These are phyloP conservation scores for Pristionchus exspectatus DNA, from an alignment of 2,888 invertebrate genomes.

Conservation along the genomic window DNA sequence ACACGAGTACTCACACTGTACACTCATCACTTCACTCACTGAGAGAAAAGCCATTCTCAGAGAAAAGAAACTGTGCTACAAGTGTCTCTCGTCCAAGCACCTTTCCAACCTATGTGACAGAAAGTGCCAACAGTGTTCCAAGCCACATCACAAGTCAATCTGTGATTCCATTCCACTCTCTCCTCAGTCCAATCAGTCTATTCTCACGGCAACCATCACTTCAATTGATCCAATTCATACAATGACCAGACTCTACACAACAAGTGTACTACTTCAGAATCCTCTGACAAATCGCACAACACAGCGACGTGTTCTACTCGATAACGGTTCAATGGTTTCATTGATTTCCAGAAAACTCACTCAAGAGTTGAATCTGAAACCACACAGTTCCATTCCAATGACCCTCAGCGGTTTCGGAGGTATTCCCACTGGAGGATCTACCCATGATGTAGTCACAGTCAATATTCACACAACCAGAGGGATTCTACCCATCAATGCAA, in stretches of 20 bases:
- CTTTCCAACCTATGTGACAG: background rate
- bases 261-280: too few relatives aligned
- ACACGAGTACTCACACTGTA: background rate
- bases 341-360: too few relatives aligned
- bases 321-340: too few relatives aligned
- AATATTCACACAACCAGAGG: background rate
- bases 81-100: background rate
- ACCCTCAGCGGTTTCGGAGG: background rate
- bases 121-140: background rate
- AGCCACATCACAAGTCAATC: background rate
- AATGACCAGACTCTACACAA: background rate
- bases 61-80: background rate
- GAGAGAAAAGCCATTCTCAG: background rate
- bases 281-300: too few relatives aligned
- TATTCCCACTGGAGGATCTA: too few relatives aligned
- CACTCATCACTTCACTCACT: background rate
- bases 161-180: too few relatives aligned
- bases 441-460: background rate
- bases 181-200: background rate
- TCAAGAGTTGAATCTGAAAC: background rate
- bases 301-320: too few relatives aligned
- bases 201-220: background rate
- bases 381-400: background rate
- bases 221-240: background rate
- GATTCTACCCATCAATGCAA: background rate